A percentile compares a stretch with the other conserved stretches of the same genome.
Evolutionary conservation across 2,888 invertebrate species (phyloP).

Genomic region (Griposia aprilina): DNA sequence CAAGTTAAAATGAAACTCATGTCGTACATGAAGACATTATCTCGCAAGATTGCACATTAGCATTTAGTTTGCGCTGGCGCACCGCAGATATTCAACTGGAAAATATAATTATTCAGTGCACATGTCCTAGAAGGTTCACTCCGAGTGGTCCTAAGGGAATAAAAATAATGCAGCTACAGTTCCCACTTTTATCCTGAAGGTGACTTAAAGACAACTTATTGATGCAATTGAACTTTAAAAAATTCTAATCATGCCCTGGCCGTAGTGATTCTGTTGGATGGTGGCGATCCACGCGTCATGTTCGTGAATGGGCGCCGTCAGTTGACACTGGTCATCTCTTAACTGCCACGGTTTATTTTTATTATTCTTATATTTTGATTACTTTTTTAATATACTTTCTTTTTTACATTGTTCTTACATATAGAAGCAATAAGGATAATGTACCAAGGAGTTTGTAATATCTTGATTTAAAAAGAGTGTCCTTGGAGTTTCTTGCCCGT

Average conservation of each 20-base stretch:
- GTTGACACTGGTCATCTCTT: too few relatives aligned
- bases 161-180: not conserved
- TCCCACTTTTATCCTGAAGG: not conserved
- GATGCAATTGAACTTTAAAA: not conserved
- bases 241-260: not conserved
- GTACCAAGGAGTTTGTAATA: too few relatives aligned
- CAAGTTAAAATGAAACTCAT: constrained; percentile 61
- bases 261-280: not conserved
- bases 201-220: not conserved
- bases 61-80: constrained; percentile 59
- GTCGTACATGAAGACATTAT: constrained; percentile 60
- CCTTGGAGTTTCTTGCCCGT: too few relatives aligned
- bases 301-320: too few relatives aligned
- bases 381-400: too few relatives aligned
- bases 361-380: too few relatives aligned
- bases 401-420: too few relatives aligned
- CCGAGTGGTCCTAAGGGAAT: not conserved
- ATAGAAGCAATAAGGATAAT: too few relatives aligned
- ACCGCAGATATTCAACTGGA: constrained; percentile 53
- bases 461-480: too few relatives aligned
- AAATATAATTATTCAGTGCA: constrained; percentile 13
- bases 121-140: constrained; percentile 29
- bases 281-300: too few relatives aligned
- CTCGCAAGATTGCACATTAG: constrained; percentile 62
- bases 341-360: too few relatives aligned